These are phyloP conservation scores for Tetramorium parvispinum DNA, from an alignment of 1,140 invertebrate genomes.

Conservation along the genomic window DNA sequence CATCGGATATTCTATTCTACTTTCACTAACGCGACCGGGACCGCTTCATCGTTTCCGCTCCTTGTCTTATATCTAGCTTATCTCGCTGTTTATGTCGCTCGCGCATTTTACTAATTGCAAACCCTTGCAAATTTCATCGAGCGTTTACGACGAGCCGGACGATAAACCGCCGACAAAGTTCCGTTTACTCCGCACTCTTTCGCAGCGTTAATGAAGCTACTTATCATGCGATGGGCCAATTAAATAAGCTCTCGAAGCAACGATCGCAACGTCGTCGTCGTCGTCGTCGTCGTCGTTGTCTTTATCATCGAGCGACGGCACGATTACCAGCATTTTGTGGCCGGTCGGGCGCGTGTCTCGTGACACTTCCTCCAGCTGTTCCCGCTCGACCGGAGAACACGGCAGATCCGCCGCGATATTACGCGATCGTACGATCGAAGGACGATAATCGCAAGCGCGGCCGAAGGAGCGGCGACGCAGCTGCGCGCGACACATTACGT, in stretches of 20 bases:
- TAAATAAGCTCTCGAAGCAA: slow-evolving; percentile 21
- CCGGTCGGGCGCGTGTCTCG: slow-evolving; percentile 13
- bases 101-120: slow-evolving; percentile 28
- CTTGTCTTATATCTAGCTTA: slow-evolving; percentile 7
- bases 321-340: slow-evolving; percentile 41
- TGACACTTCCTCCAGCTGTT: slow-evolving; percentile 74
- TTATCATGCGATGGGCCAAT: slow-evolving; percentile 43
- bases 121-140: slow-evolving; percentile 28
- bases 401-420: slow-evolving; percentile 62
- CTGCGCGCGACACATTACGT: slow-evolving; percentile 60
- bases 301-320: neutral
- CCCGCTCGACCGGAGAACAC: slow-evolving; percentile 8
- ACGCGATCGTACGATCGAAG: slow-evolving; percentile 57
- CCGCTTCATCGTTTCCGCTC: slow-evolving; percentile 39
- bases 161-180: slow-evolving; percentile 45
- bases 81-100: neutral
- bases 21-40: slow-evolving; percentile 30
- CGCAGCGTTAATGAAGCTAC: slow-evolving; percentile 35
- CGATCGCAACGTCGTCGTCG: neutral
- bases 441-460: slow-evolving; percentile 60
- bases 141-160: neutral
- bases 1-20: slow-evolving; percentile 4
- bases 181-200: neutral
- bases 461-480: slow-evolving; percentile 50
- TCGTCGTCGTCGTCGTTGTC: neutral